Evolutionary conservation across 1,140 invertebrate genomes (phyloP).

Genomic region (Bombus haemorrhoidalis): DNA sequence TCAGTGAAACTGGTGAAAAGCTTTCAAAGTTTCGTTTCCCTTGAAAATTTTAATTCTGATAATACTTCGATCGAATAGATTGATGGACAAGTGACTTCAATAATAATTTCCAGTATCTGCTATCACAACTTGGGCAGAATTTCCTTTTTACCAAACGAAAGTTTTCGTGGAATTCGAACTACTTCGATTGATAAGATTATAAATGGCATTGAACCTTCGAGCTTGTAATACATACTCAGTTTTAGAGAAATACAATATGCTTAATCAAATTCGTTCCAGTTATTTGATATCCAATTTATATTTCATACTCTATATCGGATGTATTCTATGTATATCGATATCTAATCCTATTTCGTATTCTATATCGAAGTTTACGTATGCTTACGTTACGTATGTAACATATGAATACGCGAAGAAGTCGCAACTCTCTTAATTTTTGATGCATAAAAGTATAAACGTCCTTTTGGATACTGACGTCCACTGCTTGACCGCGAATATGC

Average conservation of each 20-base stretch:
- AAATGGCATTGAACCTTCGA: background rate
- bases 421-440: background rate
- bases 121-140: background rate
- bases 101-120: background rate
- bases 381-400: background rate
- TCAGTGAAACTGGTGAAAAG: background rate
- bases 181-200: background rate
- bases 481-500: too few relatives aligned
- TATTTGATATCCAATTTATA: background rate
- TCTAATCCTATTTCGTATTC: too few relatives aligned
- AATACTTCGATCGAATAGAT: background rate
- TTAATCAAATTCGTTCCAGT: background rate
- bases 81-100: background rate
- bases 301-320: background rate
- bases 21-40: background rate
- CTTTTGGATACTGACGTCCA: too few relatives aligned
- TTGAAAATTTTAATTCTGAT: background rate
- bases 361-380: background rate
- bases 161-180: background rate
- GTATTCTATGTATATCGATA: background rate
- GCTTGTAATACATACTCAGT: background rate
- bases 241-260: background rate
- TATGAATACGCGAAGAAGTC: background rate
- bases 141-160: background rate
- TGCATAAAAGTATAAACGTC: background rate